Percentiles rank a stretch among this genome's conserved stretches.
Conservation (phyloP, 2,797 vertebrate species). For the Sebastes taczanowskii region DNA sequence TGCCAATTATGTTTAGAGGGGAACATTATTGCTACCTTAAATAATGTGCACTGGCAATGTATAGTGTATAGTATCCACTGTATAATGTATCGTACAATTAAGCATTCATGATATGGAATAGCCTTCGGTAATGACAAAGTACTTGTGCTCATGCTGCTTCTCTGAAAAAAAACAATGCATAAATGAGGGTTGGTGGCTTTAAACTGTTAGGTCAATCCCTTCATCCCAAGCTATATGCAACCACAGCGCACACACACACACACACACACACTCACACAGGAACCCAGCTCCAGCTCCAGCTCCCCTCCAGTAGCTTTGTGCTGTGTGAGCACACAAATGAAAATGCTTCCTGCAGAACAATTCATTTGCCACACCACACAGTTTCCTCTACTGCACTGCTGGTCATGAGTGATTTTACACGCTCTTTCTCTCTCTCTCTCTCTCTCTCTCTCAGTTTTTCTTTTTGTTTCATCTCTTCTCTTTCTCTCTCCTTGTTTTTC, state of each 20-base stretch:
- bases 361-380: conserved; percentile 52
- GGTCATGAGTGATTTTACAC: conserved; percentile 37
- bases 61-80: not conserved
- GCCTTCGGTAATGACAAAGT: not conserved
- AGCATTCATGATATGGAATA: not conserved
- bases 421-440: not conserved
- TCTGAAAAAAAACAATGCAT: not conserved
- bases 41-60: not conserved
- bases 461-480: conserved; percentile 2
- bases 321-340: conserved; percentile 47
- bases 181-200: conserved; percentile 4
- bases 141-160: not conserved
- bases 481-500: conserved; percentile 4
- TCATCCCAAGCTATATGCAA: not conserved
- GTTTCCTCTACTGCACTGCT: conserved; percentile 34
- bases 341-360: conserved; percentile 65
- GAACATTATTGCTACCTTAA: not conserved
- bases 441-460: not conserved
- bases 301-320: conserved; percentile 25
- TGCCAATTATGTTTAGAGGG: not conserved
- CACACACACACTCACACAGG: not conserved
- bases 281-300: not conserved
- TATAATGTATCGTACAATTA: not conserved
- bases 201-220: conserved; percentile 5
- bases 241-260: not conserved